Evolutionary conservation across 2,888 invertebrate genomes (phyloP), one percentile per base, ranked within the genome.

Genomic region (Matsumyia berberina): DNA sequence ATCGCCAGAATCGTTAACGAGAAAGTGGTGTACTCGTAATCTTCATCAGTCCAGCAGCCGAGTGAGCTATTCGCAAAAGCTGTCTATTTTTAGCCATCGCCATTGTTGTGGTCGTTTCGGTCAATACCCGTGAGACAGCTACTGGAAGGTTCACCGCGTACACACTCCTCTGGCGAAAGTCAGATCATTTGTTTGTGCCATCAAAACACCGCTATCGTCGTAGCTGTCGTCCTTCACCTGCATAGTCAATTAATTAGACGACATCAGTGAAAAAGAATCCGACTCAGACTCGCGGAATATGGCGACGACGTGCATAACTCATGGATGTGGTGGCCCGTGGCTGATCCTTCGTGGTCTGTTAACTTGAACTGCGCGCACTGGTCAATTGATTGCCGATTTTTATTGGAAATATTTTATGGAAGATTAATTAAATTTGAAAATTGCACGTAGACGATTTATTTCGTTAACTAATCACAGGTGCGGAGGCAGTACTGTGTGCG

Each of bases 181-280:
- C 73, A 37, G 44, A 73, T 83, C 83, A 77, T 67, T 73, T 73
- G 78, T 78, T 83, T 67, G 49, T 67, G 67, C 72, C 67, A 73
- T 73, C 73, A 60, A 82, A 66, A 42, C 53, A 70, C 60, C 35
- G 82, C 72, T 77, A 72, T 70, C 77, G 66, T 15, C 42, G 53
- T 49, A 35, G 69, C 69, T 78, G 69, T 83, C 83, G 83, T 83
- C 83, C 83, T 83, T 83, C 83, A 69, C 83, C 83, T 57, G 79
- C 24, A 78, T 69, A 44, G 69, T 55, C 64, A 44, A 83, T 83
- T 78, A 83, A 83, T 79, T 79, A 73, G 67, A 57, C 42, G 76
- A 31, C 62, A 76, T 76, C 46, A 53, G 60, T 17, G 35, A 17
- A 73, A 78, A 67, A 17, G 60, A 83, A 78, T 62, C 37, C 51